phyloP scores from a whole-genome alignment of 1,140 invertebrate genomes.

The Nylanderia fulva region DNA sequence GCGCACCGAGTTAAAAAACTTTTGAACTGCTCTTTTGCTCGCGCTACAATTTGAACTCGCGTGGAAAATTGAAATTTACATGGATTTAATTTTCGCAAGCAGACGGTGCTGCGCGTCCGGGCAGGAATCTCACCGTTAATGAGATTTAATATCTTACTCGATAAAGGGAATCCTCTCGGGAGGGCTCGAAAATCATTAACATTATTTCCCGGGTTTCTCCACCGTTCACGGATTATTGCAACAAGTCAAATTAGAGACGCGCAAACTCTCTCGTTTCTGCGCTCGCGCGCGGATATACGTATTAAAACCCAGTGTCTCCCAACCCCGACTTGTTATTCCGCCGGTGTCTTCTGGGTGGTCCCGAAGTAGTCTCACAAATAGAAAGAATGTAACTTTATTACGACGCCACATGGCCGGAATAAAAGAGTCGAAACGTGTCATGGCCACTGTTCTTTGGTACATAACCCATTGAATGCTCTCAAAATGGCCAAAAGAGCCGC shows the following conservation, averaged over 20 bases:
- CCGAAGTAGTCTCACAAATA: constrained; percentile 45
- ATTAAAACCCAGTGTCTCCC: constrained; percentile 54
- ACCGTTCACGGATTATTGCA: constrained; percentile 44
- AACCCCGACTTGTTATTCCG: constrained; percentile 41
- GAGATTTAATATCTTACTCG: constrained; percentile 49
- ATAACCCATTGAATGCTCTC: not conserved
- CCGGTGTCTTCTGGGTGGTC: constrained; percentile 45
- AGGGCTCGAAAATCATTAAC: constrained; percentile 46
- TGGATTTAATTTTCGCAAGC: constrained; percentile 31
- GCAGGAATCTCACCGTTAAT: constrained; percentile 22
- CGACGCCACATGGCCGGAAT: constrained; percentile 50
- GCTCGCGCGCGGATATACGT: constrained; percentile 6
- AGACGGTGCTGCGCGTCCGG: not conserved
- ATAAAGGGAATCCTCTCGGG: constrained; percentile 22
- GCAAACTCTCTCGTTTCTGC: not conserved
- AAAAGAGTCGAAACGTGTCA: constrained; percentile 35
- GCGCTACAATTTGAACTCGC: not conserved
- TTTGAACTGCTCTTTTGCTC: not conserved
- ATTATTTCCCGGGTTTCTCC: constrained; percentile 26
- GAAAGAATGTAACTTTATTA: constrained; percentile 59
- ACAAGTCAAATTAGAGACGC: constrained; percentile 40
- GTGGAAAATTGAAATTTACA: constrained; percentile 30
- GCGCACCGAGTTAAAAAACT: not conserved
- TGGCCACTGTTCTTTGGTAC: not conserved
- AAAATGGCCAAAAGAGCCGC: constrained; percentile 2